Evolutionary conservation across 2,113 vertebrate genomes (phyloP), one percentile per base, ranked within the genome.

Genomic region (Cynoglossus semilaevis): DNA sequence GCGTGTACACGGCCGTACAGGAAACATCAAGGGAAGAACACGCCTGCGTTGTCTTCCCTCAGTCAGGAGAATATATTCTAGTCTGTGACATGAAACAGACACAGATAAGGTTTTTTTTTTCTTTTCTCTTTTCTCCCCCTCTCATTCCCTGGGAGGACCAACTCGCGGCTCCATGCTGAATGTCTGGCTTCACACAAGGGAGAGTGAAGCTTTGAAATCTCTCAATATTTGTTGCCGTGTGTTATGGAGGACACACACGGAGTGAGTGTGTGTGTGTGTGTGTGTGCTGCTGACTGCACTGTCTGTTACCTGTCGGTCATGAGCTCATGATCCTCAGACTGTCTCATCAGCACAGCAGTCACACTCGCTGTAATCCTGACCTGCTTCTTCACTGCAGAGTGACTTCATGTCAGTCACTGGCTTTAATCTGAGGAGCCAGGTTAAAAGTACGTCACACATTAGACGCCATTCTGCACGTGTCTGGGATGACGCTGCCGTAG

Each of bases 311-410:
- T 81, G 70, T 34, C 35, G 60, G 64, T 75, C 76, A 58, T 74
- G 72, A 86, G 73, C 85, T 77, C 76, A 64, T 79, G 82, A 74
- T 70, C 70, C 70, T 56, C 68, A 45, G 29, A 49, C 71, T 72
- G 81, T 73, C 63, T 83, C 66, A 69, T 74, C 73, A 65, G 38
- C 0, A 29, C 22, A 29, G 55, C 60, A 44, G 77, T 74, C 80
- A 76, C 77, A 67, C 72, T 58, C 36, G 56, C 59, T 72, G 68
- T 81, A 79, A 79, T 73, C 75, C 70, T 48, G 68, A 74, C 72
- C 56, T 45, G 7, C 44, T 46, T 40, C 47, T 16, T 35, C 54
- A 67, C 54, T n/a, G 46, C 77, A 56, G 46, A 47, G 50, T 34
- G 56, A 47, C 36, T 67, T 76, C 47, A 58, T 58, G 52, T 45